Base-by-base conservation (phyloP, 2,888 invertebrate species). In the Teinopalpus imperialis region DNA sequence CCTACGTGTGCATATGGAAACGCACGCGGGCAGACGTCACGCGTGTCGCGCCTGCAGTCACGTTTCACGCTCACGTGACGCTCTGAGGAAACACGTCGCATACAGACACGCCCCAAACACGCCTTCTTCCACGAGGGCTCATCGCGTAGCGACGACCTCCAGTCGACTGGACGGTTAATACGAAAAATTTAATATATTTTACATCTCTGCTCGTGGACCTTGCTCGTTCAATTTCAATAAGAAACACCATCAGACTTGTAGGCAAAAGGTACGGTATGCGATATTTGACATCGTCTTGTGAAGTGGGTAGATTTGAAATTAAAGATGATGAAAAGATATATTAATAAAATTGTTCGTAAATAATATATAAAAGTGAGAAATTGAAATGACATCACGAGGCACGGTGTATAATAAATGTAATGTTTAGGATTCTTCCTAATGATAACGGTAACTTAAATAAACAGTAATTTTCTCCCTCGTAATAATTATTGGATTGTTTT, bases 1-100 rank as follows among this genome's bases (percentile, higher is more conserved):
- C 75, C 81, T 97, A 60, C 91, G 96, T 48, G 96, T 97, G 49
- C 97, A 97, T 66, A 93, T 97, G 92, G 97, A 97, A 69, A 96
- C 96, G 10, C 97, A 97, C 76, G 94, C 96, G 66, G 96, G 96
- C 55, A 93, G 95, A 35, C 92, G 95, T 18, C 96, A 97, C 76
- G 95, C 96, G 20, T 97, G 97, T 68, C 92, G 93, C 51, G 94
- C 95, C 0, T 97, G 97, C 80, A 93, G 93, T 0, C 97, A 97
- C 74, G 96, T 97, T 24, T 96, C 96, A 26, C 90, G 96, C 51
- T 96, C 96, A 41, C 90, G 96, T 48, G 97, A 97, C 74, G 97
- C 97, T 16, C 81, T 97, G 40, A 88, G 97, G 52, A 97, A 97
- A 74, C 97, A 97, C 70, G 95, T 97, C 26, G 96, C 96, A 0